Base-by-base conservation (phyloP, 2,797 vertebrate genomes). In the Centroberyx gerrardi region DNA sequence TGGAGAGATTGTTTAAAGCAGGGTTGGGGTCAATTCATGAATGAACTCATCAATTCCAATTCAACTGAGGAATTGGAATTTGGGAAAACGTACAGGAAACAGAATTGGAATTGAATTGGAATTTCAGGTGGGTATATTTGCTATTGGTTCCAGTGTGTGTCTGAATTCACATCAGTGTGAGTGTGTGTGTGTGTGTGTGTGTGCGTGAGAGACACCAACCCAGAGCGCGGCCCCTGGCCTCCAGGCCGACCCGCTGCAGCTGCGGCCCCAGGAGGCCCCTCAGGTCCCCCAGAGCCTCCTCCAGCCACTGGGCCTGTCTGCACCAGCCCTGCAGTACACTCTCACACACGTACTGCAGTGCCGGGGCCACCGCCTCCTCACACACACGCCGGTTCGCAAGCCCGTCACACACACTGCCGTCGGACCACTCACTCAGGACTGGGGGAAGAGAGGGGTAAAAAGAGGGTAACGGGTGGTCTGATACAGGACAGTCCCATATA, bases 381-480 rank as follows among this genome's bases (percentile, higher is more conserved):
- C 51, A 31, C n/a, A 10, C 44, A 18, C 33, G 60, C 44, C 58
- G 72, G 12, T 69, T 8, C 0, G 15, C 33, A 3, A 65, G n/a
- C 0, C 51, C 36, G 14, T 46, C 5, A 4, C 27, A 9, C 27
- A 63, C 55, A 0, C 59, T 78, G 52, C 68, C 58, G 8, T 93
- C 90, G 4, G 94, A 92, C 97, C 97, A 98, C 67, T 96, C 95
- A 44, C 96, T 90, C 33, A 97, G 82, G 84, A 97, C 97, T 97
- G 80, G 72, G 40, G 74, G 10, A 8, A 76, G n/a, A 38, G 42
- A 60, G 14, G 36, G 29, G 10, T 18, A 15, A 13, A 15, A 13
- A 70, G 28, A 53, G 5, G 7, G 15, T 0, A 3, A 48, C 17
- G 8, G 10, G 27, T 8, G 64, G 22, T 40, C 38, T 6, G 38